Evolutionary conservation across 2,113 vertebrate genomes (phyloP), one percentile per base, ranked within the genome.

Genomic region (Gavia stellata): DNA sequence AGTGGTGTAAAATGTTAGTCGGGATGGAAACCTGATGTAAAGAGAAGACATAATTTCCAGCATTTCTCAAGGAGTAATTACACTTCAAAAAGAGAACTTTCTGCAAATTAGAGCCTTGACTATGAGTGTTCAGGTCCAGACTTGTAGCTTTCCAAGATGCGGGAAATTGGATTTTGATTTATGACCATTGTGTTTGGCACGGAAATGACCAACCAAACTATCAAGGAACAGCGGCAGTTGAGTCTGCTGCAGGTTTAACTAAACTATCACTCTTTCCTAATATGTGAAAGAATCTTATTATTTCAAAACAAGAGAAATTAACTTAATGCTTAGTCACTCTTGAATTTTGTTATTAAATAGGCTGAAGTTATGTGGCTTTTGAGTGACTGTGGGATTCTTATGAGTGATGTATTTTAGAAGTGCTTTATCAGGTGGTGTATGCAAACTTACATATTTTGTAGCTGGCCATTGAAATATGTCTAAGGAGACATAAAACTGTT

Each of bases 61-160:
- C 4, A 8, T 53, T 81, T 95, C 28, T 28, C 5, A 44, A 80
- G 18, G n/a, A 44, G 9, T 36, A 59, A 42, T 42, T 68, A 3
- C 3, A 3, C 29, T 67, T 61, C 17, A 4, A 38, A 82, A 55
- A 58, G 0, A 63, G 14, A 49, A 13, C 20, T 86, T 81, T 59
- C 15, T 78, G 47, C 9, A 34, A 34, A 68, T 56, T 45, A 52
- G 16, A 52, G 36, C 18, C 25, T 74, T 8, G 13, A 50, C 17
- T 74, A 4, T 47, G 31, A 61, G 20, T 0, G 0, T 59, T 78
- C 65, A 44, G 13, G 67, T 73, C 20, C 9, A 74, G 47, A 23
- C 21, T 73, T 78, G 42, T 56, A 59, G 28, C 44, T 71, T 74
- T 71, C 34, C 5, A 34, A 26, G 55, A 6, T 33, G 12, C n/a